Percentiles rank a stretch among this genome's conserved stretches.
These are phyloP conservation scores for Ceyx cyanopectus DNA, from an alignment of 2,113 vertebrate species.

Conservation along the genomic window DNA sequence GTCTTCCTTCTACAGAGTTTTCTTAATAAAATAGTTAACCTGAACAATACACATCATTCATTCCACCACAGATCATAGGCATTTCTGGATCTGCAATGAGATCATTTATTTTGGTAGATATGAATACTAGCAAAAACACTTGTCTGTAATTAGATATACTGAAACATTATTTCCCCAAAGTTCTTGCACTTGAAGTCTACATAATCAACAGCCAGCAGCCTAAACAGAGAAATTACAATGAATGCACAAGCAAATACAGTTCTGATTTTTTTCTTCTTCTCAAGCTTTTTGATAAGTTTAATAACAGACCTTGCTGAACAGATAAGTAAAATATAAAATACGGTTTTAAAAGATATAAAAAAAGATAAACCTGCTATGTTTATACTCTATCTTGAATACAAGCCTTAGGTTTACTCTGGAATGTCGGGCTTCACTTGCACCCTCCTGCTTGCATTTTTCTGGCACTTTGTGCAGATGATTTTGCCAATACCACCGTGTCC, in stretches of 20 bases:
- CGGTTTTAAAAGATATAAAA: too few relatives aligned
- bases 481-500: not conserved
- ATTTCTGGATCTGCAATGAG: not conserved
- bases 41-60: not conserved
- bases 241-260: not conserved
- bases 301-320: not conserved
- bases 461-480: not conserved
- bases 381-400: not conserved
- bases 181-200: not conserved
- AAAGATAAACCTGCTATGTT: not conserved
- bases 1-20: not conserved
- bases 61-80: not conserved
- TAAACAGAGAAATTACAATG: not conserved
- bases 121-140: not conserved
- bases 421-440: not conserved
- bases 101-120: not conserved
- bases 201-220: constrained; percentile 3
- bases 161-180: not conserved
- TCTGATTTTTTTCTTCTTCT: not conserved
- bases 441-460: not conserved
- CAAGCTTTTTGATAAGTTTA: not conserved
- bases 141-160: not conserved
- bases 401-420: not conserved
- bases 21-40: not conserved
- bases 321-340: not conserved